Evolutionary conservation across 2,797 vertebrate species (phyloP).

Genomic region (Hapalemur alaotrensis): DNA sequence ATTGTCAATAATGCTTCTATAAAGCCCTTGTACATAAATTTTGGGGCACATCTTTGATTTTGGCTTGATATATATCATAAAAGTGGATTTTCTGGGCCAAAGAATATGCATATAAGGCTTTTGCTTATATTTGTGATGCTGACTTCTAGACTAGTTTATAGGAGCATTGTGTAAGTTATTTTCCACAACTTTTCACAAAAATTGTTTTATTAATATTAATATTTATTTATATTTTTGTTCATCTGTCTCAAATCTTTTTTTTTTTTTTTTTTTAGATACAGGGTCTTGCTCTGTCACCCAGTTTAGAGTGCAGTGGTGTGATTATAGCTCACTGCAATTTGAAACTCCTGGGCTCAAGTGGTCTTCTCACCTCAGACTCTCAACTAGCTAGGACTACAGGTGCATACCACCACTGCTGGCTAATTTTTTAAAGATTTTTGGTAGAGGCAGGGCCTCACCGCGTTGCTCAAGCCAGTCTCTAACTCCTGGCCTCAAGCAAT

Average conservation of each 20-base stretch:
- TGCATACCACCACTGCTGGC: not conserved
- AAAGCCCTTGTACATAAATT: not conserved
- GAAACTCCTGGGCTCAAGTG: not conserved
- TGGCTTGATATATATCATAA: not conserved
- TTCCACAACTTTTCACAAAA: not conserved
- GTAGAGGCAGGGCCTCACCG: not conserved
- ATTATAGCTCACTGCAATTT: not conserved
- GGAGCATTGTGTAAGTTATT: not conserved
- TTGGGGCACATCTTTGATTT: not conserved
- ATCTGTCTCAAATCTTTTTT: not conserved
- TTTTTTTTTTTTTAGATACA: not conserved
- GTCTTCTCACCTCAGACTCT: not conserved
- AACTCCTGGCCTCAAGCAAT: not conserved
- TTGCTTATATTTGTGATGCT: not conserved
- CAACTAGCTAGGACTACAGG: not conserved
- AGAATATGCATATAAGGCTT: not conserved
- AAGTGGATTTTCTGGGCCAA: not conserved
- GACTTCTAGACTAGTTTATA: not conserved
- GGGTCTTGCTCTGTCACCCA: not conserved
- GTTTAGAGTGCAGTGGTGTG: not conserved
- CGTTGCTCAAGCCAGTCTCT: not conserved
- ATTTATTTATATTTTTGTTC: conserved; percentile 7
- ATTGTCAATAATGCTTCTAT: not conserved
- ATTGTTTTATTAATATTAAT: not conserved
- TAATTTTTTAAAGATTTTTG: not conserved